phyloP scores from a whole-genome alignment of 1,140 invertebrate species.

The Theocolax elegans region DNA sequence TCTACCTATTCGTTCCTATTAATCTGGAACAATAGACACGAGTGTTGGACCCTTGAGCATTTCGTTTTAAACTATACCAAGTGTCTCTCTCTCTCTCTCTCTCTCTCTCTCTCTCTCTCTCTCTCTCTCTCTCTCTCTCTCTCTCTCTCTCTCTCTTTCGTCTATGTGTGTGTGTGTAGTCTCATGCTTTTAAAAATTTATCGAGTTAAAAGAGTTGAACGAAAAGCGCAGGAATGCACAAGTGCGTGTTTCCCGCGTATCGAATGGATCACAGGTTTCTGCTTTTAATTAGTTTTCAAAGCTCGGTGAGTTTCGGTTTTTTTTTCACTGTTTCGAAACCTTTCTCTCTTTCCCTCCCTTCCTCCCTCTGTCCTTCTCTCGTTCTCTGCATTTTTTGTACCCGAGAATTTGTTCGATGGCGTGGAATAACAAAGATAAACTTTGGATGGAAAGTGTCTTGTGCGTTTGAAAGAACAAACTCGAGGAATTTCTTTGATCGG shows the following conservation, averaged over 20 bases:
- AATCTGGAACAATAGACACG: too few species aligned
- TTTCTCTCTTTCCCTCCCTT: too few species aligned
- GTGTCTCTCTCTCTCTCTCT: not conserved
- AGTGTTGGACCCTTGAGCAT: too few species aligned
- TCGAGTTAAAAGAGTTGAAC: too few species aligned
- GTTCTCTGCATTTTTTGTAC: constrained; percentile 9
- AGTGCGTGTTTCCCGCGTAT: not conserved
- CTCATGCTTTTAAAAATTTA: too few species aligned
- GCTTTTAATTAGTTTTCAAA: constrained; percentile 34
- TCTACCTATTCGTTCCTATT: too few species aligned
- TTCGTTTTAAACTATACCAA: too few species aligned
- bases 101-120: not conserved
- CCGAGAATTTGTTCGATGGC: not conserved
- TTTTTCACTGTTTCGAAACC: too few species aligned
- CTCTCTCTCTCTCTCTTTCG: constrained; percentile 11
- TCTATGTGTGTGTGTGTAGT: too few species aligned
- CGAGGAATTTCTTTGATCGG: too few species aligned
- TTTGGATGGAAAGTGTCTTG: not conserved
- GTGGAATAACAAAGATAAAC: constrained; percentile 9
- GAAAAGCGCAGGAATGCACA: too few species aligned
- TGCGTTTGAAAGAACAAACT: not conserved
- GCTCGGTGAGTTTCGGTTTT: not conserved
- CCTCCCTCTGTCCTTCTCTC: too few species aligned
- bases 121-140: not conserved
- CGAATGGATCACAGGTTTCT: constrained; percentile 3